Base-by-base conservation (phyloP, 2,113 vertebrate genomes). In the Equus quagga region DNA sequence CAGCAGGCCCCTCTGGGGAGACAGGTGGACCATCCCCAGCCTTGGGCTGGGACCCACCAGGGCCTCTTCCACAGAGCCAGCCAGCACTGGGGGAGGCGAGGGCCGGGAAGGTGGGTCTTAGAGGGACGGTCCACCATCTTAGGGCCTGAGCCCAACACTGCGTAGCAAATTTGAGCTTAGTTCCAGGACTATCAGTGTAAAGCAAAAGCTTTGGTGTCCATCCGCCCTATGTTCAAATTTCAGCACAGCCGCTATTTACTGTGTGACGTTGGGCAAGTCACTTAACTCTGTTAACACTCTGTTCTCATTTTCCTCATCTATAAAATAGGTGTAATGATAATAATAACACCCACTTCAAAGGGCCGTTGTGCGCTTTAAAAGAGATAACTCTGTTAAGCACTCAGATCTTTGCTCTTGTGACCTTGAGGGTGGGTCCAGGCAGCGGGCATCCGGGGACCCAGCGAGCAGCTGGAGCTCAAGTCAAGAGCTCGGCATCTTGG, bases 31-130 rank as follows among this genome's bases (percentile, higher is more conserved):
- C 19, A 51, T 31, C 14, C 51, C 19, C 36, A 28, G 62, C 64
- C 58, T 28, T 46, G 28, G 44, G 87, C 54, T 58, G 12, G 51
- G 31, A 18, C 56, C 49, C 60, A 19, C n/a, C 23, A 36, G 85
- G 79, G 11, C 33, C 28, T 70, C n/a, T 79, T 90, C 31, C 19
- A 46, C 36, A 67, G 69, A 70, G 12, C 26, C 13, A 8, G 26
- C 3, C 28, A 31, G 26, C 11, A 0, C 36, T 0, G 3, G 64
- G 31, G 21, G 13, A 36, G 0, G 0, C 15, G 13, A 26, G 54
- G n/a, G 0, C 36, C 5, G 64, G 79, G 51, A 91, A 72, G 17
- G 14, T 0, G 10, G 51, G 21, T 33, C 44, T 17, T 24, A 46
- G 41, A 26, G 44, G 26, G 51, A 73, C 4, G 19, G 56, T 49